Evolutionary conservation across 2,797 vertebrate species (phyloP).

Genomic region (Sebastolobus altivelis): DNA sequence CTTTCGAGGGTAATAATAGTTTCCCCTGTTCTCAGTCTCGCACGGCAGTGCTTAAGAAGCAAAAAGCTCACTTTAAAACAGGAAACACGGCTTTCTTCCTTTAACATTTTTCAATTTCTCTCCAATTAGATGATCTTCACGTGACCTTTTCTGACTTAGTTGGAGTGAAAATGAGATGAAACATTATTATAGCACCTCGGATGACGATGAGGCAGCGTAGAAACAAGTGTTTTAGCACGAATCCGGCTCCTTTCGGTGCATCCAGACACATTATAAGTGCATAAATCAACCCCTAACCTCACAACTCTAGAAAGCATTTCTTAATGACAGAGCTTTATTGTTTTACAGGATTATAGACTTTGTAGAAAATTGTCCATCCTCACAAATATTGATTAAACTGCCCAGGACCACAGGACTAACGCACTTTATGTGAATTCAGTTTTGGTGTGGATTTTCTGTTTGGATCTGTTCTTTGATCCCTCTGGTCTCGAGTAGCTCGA

Average conservation of each 20-base stretch:
- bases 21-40: slow-evolving; percentile 47
- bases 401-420: slow-evolving; percentile 37
- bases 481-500: slow-evolving; percentile 50
- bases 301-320: slow-evolving; percentile 48
- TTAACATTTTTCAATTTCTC: slow-evolving; percentile 28
- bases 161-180: neutral
- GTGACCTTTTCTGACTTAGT: slow-evolving; percentile 33
- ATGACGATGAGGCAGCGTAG: slow-evolving; percentile 3
- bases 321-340: slow-evolving; percentile 63
- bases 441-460: slow-evolving; percentile 62
- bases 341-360: slow-evolving; percentile 63
- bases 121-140: slow-evolving; percentile 38
- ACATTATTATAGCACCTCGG: neutral
- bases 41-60: slow-evolving; percentile 46
- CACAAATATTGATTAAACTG: slow-evolving; percentile 71
- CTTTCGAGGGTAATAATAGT: slow-evolving; percentile 65
- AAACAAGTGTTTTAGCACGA: neutral
- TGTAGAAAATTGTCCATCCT: slow-evolving; percentile 60
- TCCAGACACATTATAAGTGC: slow-evolving; percentile 8
- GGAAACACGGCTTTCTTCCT: slow-evolving; percentile 38
- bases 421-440: slow-evolving; percentile 52
- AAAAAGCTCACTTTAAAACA: slow-evolving; percentile 57
- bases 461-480: slow-evolving; percentile 64
- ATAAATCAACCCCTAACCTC: slow-evolving; percentile 45
- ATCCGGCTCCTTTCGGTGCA: slow-evolving; percentile 7